Evolutionary conservation across 2,888 invertebrate species (phyloP).

Genomic region (Acrobasis repandana): DNA sequence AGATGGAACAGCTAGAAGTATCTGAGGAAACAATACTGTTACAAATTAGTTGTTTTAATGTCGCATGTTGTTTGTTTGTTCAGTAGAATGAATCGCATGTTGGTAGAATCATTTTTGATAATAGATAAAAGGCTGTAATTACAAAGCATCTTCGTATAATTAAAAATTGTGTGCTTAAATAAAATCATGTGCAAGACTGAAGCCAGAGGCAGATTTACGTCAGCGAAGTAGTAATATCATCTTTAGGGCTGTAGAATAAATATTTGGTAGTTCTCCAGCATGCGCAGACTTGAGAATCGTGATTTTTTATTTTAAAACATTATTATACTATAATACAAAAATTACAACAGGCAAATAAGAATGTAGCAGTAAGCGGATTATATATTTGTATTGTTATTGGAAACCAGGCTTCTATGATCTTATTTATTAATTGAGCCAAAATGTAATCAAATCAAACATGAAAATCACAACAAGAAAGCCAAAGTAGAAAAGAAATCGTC

Average conservation of each 20-base stretch:
- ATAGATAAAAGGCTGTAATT: slow-evolving; percentile 56
- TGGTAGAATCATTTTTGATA: slow-evolving; percentile 42
- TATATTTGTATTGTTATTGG: slow-evolving; percentile 41
- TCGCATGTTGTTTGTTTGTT: slow-evolving; percentile 41
- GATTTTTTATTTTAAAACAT: slow-evolving; percentile 40
- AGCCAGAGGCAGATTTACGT: slow-evolving; percentile 66
- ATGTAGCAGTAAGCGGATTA: slow-evolving; percentile 64
- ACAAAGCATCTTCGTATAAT: slow-evolving; percentile 61
- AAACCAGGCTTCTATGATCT: slow-evolving; percentile 64
- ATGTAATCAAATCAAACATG: slow-evolving; percentile 69
- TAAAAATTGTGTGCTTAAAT: slow-evolving; percentile 53
- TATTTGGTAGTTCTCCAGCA: slow-evolving; percentile 56
- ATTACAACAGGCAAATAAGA: slow-evolving; percentile 57
- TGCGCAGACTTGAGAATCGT: slow-evolving; percentile 63
- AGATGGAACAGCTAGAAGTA: slow-evolving; percentile 60
- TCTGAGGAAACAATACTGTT: slow-evolving; percentile 66
- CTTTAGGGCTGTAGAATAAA: slow-evolving; percentile 17
- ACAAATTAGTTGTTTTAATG: slow-evolving; percentile 41
- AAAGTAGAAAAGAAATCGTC: slow-evolving; percentile 35
- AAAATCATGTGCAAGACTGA: slow-evolving; percentile 68
- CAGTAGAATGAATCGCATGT: slow-evolving; percentile 49
- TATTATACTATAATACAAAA: slow-evolving; percentile 49
- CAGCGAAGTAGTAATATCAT: slow-evolving; percentile 36
- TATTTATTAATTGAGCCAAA: slow-evolving; percentile 73
- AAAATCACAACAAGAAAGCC: slow-evolving; percentile 40